phyloP scores from a whole-genome alignment of 2,888 invertebrate genomes.

The Parapristionchus giblindavisi region DNA sequence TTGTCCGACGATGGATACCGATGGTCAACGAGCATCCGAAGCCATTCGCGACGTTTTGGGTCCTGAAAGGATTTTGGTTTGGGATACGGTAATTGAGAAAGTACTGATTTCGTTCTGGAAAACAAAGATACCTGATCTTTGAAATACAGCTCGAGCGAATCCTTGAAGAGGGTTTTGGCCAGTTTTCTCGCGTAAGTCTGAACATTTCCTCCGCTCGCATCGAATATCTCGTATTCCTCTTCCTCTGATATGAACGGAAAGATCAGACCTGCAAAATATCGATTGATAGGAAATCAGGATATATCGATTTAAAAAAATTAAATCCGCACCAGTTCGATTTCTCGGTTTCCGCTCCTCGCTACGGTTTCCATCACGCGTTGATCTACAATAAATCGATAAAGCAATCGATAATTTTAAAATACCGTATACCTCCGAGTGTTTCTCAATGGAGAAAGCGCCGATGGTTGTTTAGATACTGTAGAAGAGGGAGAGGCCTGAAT shows the following conservation, averaged over 20 bases:
- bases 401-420: background rate
- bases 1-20: conserved; percentile 40
- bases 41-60: conserved; percentile 32
- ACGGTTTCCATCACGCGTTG: background rate
- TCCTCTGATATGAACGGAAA: conserved; percentile 53
- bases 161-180: conserved; percentile 48
- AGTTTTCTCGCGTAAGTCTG: conserved; percentile 51
- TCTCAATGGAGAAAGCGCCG: no score
- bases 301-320: background rate
- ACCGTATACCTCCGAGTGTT: no score
- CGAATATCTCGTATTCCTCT: conserved; percentile 48
- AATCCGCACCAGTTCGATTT: conserved; percentile 12
- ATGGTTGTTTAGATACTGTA: no score
- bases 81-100: no score
- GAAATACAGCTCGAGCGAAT: conserved; percentile 49
- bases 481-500: no score
- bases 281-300: background rate
- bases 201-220: conserved; percentile 45
- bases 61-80: conserved; percentile 22
- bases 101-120: no score
- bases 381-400: background rate
- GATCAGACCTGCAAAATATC: conserved; percentile 23
- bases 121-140: conserved; percentile 43
- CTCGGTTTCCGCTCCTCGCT: background rate
- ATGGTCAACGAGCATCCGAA: conserved; percentile 30